These are phyloP conservation scores for Galagoides demidoff DNA, from an alignment of 2,797 vertebrate genomes.

Conservation along the genomic window DNA sequence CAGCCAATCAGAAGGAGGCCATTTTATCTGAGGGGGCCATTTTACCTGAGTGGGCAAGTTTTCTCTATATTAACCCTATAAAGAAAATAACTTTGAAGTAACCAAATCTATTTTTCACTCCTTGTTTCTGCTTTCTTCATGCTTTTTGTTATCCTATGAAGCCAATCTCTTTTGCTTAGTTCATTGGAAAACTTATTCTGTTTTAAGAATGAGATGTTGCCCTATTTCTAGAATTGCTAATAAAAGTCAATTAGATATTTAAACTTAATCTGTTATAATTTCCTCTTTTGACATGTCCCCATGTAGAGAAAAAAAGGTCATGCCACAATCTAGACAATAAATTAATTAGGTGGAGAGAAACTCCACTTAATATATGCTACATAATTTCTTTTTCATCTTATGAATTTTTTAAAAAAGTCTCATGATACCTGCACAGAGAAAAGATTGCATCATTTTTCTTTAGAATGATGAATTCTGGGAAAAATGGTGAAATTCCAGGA, in stretches of 20 bases:
- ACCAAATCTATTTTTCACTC: not conserved
- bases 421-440: not conserved
- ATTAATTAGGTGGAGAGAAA: not conserved
- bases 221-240: not conserved
- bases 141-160: not conserved
- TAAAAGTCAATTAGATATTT: not conserved
- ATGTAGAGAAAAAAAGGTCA: not conserved
- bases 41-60: not conserved
- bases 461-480: not conserved
- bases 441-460: not conserved
- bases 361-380: not conserved
- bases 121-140: not conserved
- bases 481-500: not conserved
- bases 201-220: not conserved
- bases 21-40: not conserved
- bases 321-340: not conserved
- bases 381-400: not conserved
- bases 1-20: not conserved
- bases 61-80: not conserved
- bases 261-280: not conserved
- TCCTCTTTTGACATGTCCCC: not conserved
- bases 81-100: not conserved
- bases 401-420: not conserved
- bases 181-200: not conserved
- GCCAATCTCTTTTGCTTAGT: not conserved